Conservation (phyloP, 2,888 invertebrate species). For the Lacanobia oleracea region DNA sequence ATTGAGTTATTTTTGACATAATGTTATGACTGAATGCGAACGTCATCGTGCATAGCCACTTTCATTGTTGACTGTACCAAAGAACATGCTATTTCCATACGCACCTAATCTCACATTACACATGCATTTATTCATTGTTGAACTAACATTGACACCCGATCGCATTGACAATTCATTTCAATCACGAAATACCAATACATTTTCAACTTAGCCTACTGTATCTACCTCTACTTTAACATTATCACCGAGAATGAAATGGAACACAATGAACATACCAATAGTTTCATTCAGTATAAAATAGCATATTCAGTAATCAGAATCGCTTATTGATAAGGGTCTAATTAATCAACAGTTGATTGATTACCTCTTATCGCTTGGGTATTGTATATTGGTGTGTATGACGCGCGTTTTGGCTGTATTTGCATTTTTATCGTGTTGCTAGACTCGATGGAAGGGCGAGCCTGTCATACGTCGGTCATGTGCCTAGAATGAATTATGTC, state of each 20-base stretch:
- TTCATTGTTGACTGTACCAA: neutral
- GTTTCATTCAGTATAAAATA: constrained; percentile 56
- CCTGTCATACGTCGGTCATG: constrained; percentile 36
- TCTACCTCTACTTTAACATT: constrained; percentile 24
- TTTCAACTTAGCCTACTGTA: constrained; percentile 37
- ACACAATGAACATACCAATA: constrained; percentile 49
- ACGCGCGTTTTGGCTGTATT: constrained; percentile 26
- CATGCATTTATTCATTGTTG: constrained; percentile 47
- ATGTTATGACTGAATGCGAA: neutral
- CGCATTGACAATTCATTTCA: constrained; percentile 41
- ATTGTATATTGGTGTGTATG: constrained; percentile 24
- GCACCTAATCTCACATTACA: constrained; percentile 26
- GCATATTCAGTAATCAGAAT: constrained; percentile 47
- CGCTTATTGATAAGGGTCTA: constrained; percentile 68
- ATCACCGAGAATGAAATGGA: constrained; percentile 44
- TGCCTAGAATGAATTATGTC: constrained; percentile 36
- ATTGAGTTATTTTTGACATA: neutral
- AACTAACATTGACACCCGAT: constrained; percentile 37
- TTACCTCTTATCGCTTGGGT: constrained; percentile 63
- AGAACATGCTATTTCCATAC: constrained; percentile 40
- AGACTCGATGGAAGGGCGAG: constrained; percentile 25
- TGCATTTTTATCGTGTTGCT: constrained; percentile 39
- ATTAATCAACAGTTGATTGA: constrained; percentile 76
- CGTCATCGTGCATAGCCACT: neutral
- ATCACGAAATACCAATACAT: constrained; percentile 36